These are phyloP conservation scores for Callinectes sapidus DNA, from an alignment of 2,888 invertebrate genomes.

Conservation along the genomic window DNA sequence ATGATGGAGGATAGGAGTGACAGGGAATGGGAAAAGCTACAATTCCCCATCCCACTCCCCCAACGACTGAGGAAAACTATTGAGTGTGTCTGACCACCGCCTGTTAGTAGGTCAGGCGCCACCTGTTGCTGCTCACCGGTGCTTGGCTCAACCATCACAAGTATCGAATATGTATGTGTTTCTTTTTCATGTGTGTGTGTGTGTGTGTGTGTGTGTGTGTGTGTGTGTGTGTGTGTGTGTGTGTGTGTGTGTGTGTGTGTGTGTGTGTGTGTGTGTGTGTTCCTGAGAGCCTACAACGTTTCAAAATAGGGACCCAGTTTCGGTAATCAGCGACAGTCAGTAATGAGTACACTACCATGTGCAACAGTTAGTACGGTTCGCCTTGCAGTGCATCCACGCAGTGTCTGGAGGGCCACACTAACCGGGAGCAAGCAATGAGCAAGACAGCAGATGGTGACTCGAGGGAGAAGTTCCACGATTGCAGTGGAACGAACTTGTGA, in stretches of 20 bases:
- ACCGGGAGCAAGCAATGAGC: not conserved
- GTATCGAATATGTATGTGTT: not conserved
- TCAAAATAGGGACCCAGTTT: not conserved
- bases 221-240: not conserved
- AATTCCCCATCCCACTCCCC: not conserved
- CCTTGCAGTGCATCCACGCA: not conserved
- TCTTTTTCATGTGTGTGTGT: not conserved
- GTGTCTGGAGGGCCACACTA: not conserved
- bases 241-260: not conserved
- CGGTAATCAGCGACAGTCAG: not conserved
- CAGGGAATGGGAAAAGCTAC: not conserved
- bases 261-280: not conserved
- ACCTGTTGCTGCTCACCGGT: not conserved
- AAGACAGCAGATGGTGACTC: not conserved
- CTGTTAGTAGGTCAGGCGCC: slow-evolving; percentile 11
- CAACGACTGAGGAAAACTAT: not conserved
- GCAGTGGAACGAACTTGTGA: not conserved
- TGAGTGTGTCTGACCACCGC: slow-evolving; percentile 8
- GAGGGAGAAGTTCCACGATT: not conserved
- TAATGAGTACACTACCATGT: not conserved
- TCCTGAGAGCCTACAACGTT: too few species aligned
- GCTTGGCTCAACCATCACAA: not conserved
- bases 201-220: not conserved
- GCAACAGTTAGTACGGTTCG: not conserved
- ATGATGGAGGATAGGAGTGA: not conserved